phyloP scores from a whole-genome alignment of 2,113 vertebrate genomes.

The Mionectes macconnelli region DNA sequence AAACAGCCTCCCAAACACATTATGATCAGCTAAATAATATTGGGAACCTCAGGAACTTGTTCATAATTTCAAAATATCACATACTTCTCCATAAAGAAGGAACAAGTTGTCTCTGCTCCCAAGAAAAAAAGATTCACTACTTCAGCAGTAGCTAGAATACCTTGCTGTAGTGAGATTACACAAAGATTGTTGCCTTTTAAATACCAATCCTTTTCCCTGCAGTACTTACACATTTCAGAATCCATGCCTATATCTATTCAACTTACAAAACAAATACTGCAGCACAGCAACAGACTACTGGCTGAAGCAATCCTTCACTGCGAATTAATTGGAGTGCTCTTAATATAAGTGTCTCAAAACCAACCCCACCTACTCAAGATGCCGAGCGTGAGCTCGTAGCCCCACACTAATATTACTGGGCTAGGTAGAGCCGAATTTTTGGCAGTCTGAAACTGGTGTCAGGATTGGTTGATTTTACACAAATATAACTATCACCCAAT shows the following conservation, averaged over 20 bases:
- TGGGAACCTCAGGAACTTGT: neutral
- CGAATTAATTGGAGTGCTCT: neutral
- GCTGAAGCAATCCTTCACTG: neutral
- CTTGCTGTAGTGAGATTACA: neutral
- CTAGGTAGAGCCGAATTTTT: neutral
- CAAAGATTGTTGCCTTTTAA: neutral
- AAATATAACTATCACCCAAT: conserved; percentile 39
- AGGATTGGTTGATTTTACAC: conserved; percentile 26
- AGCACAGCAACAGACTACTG: neutral
- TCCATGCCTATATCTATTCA: neutral
- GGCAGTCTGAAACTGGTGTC: conserved; percentile 31
- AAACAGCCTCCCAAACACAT: neutral
- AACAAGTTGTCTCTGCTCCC: neutral
- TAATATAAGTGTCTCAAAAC: neutral
- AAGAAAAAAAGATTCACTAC: neutral
- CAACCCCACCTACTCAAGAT: neutral
- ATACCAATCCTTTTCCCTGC: neutral
- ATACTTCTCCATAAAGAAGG: neutral
- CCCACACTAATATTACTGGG: neutral
- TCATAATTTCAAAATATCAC: neutral
- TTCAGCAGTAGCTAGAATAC: neutral
- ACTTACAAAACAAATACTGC: neutral
- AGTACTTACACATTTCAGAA: neutral
- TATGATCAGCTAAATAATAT: neutral
- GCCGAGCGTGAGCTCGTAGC: neutral